These are phyloP conservation scores for Pyrocoelia pectoralis DNA, from an alignment of 2,888 invertebrate genomes.

Conservation along the genomic window DNA sequence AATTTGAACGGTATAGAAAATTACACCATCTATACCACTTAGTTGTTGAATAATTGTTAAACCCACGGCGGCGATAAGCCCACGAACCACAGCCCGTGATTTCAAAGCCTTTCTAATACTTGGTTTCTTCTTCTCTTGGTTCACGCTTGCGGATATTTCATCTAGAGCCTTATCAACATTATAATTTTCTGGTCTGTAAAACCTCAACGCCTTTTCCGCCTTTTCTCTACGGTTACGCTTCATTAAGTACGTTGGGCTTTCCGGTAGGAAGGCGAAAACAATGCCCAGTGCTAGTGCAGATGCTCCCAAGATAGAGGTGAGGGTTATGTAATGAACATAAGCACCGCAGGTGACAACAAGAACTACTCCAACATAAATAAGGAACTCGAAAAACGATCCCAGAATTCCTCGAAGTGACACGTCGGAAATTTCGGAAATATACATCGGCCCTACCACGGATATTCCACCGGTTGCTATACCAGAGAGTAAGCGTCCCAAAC, in stretches of 20 bases:
- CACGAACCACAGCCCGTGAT: slow-evolving; percentile 69
- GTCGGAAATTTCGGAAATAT: slow-evolving; percentile 84
- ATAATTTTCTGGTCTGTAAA: slow-evolving; percentile 73
- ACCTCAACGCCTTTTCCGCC: slow-evolving; percentile 69
- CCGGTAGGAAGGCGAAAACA: slow-evolving; percentile 74
- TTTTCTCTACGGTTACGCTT: slow-evolving; percentile 64
- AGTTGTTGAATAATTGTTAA: slow-evolving; percentile 85
- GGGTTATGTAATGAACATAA: slow-evolving; percentile 68
- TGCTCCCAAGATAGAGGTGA: slow-evolving; percentile 71
- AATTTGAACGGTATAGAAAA: slow-evolving; percentile 77
- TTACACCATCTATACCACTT: slow-evolving; percentile 80
- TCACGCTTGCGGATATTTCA: slow-evolving; percentile 62
- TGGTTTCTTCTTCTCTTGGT: slow-evolving; percentile 57
- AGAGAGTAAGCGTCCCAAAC: slow-evolving; percentile 70
- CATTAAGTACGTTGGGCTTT: slow-evolving; percentile 74
- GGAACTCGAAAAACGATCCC: slow-evolving; percentile 81
- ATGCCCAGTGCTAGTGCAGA: slow-evolving; percentile 70
- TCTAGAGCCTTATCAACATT: slow-evolving; percentile 67
- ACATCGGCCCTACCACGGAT: slow-evolving; percentile 82
- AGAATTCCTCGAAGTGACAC: slow-evolving; percentile 78
- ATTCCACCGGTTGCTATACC: slow-evolving; percentile 74
- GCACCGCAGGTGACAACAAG: slow-evolving; percentile 76
- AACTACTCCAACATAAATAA: slow-evolving; percentile 79
- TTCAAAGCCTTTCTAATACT: slow-evolving; percentile 66
- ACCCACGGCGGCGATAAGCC: slow-evolving; percentile 73